Evolutionary conservation across 2,113 vertebrate genomes (phyloP).

Genomic region (Cervus canadensis): DNA sequence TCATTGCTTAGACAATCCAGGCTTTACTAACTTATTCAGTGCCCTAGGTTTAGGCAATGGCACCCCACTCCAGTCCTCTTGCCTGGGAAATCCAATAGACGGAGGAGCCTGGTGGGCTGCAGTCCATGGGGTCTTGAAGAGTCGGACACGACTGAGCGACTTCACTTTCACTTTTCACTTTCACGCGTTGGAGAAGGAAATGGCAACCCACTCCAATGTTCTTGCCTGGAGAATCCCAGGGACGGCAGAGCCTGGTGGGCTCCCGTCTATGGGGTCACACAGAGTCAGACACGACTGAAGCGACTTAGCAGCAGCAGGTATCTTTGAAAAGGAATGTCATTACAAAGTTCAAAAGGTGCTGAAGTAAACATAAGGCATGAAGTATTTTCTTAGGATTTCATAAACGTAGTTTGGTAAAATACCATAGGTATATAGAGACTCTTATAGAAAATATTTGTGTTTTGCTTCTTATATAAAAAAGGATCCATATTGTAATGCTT

Average conservation of each 20-base stretch:
- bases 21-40: background rate
- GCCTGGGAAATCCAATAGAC: too few relatives aligned
- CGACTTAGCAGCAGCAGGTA: background rate
- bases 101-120: too few relatives aligned
- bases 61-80: too few relatives aligned
- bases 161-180: too few relatives aligned
- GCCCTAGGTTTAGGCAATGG: background rate
- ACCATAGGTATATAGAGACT: background rate
- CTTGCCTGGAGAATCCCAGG: too few relatives aligned
- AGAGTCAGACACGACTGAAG: too few relatives aligned
- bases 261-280: fast-evolving
- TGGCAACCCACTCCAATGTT: too few relatives aligned
- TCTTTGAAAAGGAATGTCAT: background rate
- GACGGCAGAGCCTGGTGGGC: too few relatives aligned
- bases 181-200: too few relatives aligned
- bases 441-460: background rate
- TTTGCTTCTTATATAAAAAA: background rate
- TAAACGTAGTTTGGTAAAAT: background rate
- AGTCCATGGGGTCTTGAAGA: too few relatives aligned
- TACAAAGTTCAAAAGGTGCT: background rate
- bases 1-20: background rate
- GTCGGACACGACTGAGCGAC: too few relatives aligned
- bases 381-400: background rate
- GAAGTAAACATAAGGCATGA: background rate
- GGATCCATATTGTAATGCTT: background rate